These are phyloP conservation scores for Lophius piscatorius DNA, from an alignment of 2,113 vertebrate genomes.

Conservation along the genomic window DNA sequence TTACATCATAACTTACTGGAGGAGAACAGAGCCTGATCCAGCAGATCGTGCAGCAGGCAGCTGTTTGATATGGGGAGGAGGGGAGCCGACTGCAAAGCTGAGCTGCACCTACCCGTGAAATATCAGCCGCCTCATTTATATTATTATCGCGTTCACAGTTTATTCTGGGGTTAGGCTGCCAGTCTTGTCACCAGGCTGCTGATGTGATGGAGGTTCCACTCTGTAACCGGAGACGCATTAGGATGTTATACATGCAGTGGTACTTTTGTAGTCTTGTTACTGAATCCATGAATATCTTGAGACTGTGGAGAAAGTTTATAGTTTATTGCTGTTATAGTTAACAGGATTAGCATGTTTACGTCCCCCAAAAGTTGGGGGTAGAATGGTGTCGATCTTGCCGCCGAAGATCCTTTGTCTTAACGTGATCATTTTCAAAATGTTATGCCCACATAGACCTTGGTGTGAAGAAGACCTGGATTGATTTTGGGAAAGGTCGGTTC, in stretches of 20 bases:
- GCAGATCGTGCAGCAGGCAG: conserved; percentile 31
- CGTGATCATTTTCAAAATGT: too few relatives aligned
- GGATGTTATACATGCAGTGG: neutral
- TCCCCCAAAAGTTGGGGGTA: too few relatives aligned
- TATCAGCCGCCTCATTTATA: conserved; percentile 37
- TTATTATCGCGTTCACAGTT: conserved; percentile 4
- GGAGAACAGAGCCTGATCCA: conserved; percentile 50
- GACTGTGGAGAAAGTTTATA: too few relatives aligned
- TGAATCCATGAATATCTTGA: neutral
- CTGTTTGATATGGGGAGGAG: conserved; percentile 30
- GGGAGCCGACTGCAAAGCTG: conserved; percentile 26
- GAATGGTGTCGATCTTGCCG: too few relatives aligned
- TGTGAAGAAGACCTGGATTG: too few relatives aligned
- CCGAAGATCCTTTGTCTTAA: too few relatives aligned
- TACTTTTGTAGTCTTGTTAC: neutral
- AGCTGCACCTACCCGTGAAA: conserved; percentile 28
- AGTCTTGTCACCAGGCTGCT: conserved; percentile 20
- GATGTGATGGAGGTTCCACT: conserved; percentile 14
- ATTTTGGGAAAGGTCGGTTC: too few relatives aligned
- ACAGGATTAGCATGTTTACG: too few relatives aligned
- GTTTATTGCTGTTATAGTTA: neutral
- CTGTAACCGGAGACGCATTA: neutral
- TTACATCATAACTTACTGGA: conserved; percentile 67
- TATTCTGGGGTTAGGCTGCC: neutral
- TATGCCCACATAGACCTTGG: too few relatives aligned